phyloP scores from a whole-genome alignment of 1,140 invertebrate genomes.

The Coelopa frigida region DNA sequence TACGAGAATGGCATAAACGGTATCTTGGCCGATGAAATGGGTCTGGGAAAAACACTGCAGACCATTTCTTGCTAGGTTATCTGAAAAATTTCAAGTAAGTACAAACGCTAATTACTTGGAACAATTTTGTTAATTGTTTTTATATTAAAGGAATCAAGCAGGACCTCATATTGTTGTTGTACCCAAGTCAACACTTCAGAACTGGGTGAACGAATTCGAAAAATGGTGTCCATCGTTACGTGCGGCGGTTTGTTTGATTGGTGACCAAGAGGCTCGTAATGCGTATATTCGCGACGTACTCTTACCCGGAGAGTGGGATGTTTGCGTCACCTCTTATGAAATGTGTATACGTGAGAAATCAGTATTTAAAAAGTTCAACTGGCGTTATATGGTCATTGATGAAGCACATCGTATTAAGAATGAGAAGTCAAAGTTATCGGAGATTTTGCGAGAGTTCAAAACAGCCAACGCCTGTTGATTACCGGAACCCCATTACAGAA shows the following conservation, averaged over 20 bases:
- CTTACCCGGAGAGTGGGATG: constrained; percentile 97
- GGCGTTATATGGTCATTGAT: constrained; percentile 97
- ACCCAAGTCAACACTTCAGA: constrained; percentile 96
- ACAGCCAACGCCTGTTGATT: constrained; percentile 92
- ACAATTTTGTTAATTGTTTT: constrained; percentile 9
- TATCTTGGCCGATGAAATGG: constrained; percentile 99
- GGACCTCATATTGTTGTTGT: constrained; percentile 99
- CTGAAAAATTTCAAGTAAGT: constrained; percentile 90
- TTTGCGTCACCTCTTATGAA: constrained; percentile 98
- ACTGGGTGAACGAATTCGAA: constrained; percentile 98
- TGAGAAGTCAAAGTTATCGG: constrained; percentile 97
- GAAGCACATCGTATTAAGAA: constrained; percentile 99
- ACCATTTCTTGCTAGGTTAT: constrained; percentile 98
- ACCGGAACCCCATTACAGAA: constrained; percentile 94
- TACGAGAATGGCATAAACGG: constrained; percentile 99
- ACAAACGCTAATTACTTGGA: background rate
- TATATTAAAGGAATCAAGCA: constrained; percentile 62
- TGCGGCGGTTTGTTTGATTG: constrained; percentile 93
- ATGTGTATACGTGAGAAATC: constrained; percentile 97
- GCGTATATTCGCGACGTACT: constrained; percentile 88
- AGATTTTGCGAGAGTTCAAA: constrained; percentile 95
- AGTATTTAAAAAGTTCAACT: constrained; percentile 97
- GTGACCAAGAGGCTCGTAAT: constrained; percentile 86
- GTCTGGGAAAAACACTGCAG: constrained; percentile 97
- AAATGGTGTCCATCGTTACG: constrained; percentile 93